These are phyloP conservation scores for Sinocyclocheilus rhinocerous DNA, from an alignment of 2,113 vertebrate species.

Conservation along the genomic window DNA sequence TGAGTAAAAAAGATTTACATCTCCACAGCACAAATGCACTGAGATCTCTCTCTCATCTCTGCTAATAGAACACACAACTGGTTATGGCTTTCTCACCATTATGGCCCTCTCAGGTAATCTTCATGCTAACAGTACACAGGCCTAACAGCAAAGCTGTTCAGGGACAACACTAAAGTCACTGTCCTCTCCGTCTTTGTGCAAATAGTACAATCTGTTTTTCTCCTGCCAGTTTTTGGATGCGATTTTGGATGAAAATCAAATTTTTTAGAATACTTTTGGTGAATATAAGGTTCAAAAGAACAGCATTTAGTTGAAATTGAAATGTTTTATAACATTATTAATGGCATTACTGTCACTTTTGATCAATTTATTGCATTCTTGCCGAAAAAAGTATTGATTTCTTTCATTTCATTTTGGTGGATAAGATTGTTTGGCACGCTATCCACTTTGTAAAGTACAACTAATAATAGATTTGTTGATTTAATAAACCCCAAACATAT, in stretches of 20 bases:
- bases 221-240: background rate
- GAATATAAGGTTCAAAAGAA: background rate
- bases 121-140: background rate
- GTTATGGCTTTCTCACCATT: background rate
- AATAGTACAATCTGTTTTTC: background rate
- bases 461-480: background rate
- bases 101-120: background rate
- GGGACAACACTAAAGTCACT: background rate
- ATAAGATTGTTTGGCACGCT: background rate
- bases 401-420: background rate
- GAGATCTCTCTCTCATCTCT: background rate
- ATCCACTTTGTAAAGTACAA: background rate
- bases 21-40: constrained; percentile 7
- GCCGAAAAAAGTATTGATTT: background rate
- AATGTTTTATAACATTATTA: background rate
- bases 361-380: background rate
- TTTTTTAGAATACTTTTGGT: background rate
- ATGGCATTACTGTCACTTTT: background rate
- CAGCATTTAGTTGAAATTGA: background rate
- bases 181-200: background rate
- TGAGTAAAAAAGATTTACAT: background rate
- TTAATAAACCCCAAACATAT: background rate
- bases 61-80: background rate
- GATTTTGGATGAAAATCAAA: background rate
- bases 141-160: background rate